A percentile compares a stretch with the other conserved stretches of the same genome.
Evolutionary conservation across 2,113 vertebrate genomes (phyloP).

Genomic region (Alces alces): DNA sequence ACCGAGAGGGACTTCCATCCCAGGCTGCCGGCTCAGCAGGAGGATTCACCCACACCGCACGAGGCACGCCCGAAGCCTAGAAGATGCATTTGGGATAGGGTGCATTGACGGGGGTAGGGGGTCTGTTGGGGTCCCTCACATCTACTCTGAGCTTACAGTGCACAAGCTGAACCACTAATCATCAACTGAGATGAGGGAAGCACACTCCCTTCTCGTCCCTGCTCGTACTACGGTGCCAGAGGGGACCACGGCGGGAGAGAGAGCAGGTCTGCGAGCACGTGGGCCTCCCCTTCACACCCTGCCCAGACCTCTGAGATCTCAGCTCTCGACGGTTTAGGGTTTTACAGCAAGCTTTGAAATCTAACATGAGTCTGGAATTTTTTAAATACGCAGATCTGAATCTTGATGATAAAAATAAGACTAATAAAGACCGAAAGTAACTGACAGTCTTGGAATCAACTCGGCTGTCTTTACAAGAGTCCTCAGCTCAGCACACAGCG

Average conservation of each 20-base stretch:
- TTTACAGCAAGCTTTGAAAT: neutral
- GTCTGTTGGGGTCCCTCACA: rapidly evolving
- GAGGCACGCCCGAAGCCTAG: neutral
- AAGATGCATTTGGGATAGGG: neutral
- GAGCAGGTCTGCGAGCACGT: rapidly evolving
- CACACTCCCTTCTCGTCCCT: too few species aligned
- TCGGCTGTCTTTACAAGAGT: neutral
- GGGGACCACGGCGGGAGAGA: rapidly evolving
- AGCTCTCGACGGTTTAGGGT: neutral
- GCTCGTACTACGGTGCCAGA: rapidly evolving
- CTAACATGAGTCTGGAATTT: neutral
- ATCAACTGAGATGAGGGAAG: neutral
- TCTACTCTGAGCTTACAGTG: neutral
- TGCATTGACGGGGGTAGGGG: rapidly evolving
- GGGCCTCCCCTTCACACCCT: neutral
- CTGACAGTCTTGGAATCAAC: neutral
- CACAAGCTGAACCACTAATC: neutral
- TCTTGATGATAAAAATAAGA: neutral
- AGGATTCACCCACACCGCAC: neutral
- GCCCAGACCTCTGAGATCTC: neutral
- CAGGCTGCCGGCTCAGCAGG: too few species aligned
- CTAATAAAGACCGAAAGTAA: neutral
- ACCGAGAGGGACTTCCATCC: rapidly evolving
- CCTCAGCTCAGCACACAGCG: neutral
- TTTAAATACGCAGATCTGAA: neutral